Evolutionary conservation across 2,797 vertebrate species (phyloP), one percentile per base, ranked within the genome.

Genomic region (Pelodytes ibericus): DNA sequence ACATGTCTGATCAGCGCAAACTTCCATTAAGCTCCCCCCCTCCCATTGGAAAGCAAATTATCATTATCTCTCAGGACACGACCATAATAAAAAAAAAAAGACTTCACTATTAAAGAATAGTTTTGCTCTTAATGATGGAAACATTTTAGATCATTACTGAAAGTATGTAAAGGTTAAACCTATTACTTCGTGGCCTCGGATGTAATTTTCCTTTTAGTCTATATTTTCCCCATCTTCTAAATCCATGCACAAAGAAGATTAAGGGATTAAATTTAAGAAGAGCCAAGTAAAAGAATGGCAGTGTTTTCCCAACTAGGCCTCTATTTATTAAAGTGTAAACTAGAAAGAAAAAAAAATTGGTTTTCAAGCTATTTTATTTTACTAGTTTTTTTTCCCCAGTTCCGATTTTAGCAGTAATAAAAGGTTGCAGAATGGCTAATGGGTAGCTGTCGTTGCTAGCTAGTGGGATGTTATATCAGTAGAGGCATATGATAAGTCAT

Each of bases 231-330:
- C 22, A 30, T 66, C 66, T 53, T 59, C 56, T 29, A 39, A 22
- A 18, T 41, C 68, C 13, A 1, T n/a, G 26, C 20, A 31, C 30
- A 4, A 53, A 53, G 68, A 57, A 26, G 68, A 71, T 71, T 71
- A 71, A 59, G 41, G 56, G 56, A 71, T 71, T 70, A 20, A 44
- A 13, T 44, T 44, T 13, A 44, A 44, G 41, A 44, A 44, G 41
- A 15, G 8, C 18, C 8, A 16, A 44, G 41, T 44, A 16, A 3
- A 13, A 13, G 18, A 44, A 44, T 44, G 41, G 11, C 41, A 44
- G 15, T 44, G 18, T 44, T 44, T 44, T 16, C 2, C 41, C 18
- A 44, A 44, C 18, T 44, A 44, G 41, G 41, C 41, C 41, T 44
- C 10, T 44, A 16, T 44, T 44, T 1, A 44, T 16, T 44, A 44